phyloP scores from a whole-genome alignment of 2,888 invertebrate genomes.

The Trichopoda pennipes region DNA sequence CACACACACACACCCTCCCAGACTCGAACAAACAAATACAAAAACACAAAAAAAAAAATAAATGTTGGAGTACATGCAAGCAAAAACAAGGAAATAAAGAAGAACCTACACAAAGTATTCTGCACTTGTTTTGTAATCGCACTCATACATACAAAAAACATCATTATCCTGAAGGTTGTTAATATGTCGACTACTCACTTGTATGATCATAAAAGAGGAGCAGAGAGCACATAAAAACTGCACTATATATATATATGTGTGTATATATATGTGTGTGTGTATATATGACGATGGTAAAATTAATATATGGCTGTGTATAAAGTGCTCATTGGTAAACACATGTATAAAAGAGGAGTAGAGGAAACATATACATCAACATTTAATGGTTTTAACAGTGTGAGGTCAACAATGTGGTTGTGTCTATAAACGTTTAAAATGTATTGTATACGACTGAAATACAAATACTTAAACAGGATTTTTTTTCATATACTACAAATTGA shows the following conservation, averaged over 20 bases:
- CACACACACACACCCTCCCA: not conserved
- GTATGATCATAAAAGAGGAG: constrained; percentile 49
- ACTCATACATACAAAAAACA: not conserved
- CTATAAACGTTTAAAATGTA: constrained; percentile 66
- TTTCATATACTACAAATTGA: constrained; percentile 12
- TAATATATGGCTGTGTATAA: not conserved
- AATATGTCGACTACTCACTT: constrained; percentile 45
- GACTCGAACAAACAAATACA: not conserved
- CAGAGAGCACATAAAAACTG: constrained; percentile 41
- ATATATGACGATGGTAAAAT: not conserved
- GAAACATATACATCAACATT: constrained; percentile 30
- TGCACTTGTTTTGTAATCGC: not conserved
- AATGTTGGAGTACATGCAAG: not conserved
- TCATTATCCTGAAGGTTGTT: constrained; percentile 43
- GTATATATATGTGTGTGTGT: not conserved
- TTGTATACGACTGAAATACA: constrained; percentile 29
- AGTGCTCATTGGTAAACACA: not conserved
- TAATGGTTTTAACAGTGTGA: constrained; percentile 54
- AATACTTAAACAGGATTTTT: constrained; percentile 14
- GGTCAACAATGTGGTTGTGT: constrained; percentile 67
- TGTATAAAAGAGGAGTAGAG: not conserved
- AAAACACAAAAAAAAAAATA: no score
- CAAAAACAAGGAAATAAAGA: constrained; percentile 16
- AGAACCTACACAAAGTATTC: constrained; percentile 44
- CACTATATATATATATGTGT: constrained; percentile 10